phyloP scores from a whole-genome alignment of 2,888 invertebrate genomes.

The Archaeoteleia sp. region DNA sequence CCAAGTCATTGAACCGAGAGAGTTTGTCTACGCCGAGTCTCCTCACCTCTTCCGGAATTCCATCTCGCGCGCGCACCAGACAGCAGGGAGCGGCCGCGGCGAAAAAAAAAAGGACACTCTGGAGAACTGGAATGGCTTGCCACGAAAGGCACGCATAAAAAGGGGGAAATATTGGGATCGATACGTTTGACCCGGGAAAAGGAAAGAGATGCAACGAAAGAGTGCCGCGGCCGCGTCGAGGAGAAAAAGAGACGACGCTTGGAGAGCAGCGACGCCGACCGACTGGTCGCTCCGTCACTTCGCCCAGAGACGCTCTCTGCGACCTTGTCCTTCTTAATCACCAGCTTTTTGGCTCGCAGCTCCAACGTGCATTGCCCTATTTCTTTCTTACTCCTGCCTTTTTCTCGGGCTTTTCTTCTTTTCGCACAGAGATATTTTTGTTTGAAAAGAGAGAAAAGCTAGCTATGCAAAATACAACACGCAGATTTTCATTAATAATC shows the following conservation, averaged over 20 bases:
- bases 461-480: too few species aligned
- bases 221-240: constrained; percentile 8
- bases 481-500: too few species aligned
- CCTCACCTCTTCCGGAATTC: constrained; percentile 42
- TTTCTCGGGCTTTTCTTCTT: too few species aligned
- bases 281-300: too few species aligned
- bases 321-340: constrained; percentile 18
- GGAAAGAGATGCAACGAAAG: neutral
- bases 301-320: too few species aligned
- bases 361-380: constrained; percentile 6
- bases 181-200: constrained; percentile 38
- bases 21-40: constrained; percentile 27
- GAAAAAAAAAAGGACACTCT: constrained; percentile 31
- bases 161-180: constrained; percentile 43
- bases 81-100: constrained; percentile 24
- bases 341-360: constrained; percentile 8
- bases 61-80: constrained; percentile 21
- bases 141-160: constrained; percentile 40
- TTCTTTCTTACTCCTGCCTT: neutral
- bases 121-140: constrained; percentile 34
- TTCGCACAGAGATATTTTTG: too few species aligned
- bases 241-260: constrained; percentile 7
- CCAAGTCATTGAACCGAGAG: constrained; percentile 40
- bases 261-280: too few species aligned
- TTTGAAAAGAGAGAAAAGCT: too few species aligned